Evolutionary conservation across 2,797 vertebrate species (phyloP).

Genomic region (Syncerus caffer): DNA sequence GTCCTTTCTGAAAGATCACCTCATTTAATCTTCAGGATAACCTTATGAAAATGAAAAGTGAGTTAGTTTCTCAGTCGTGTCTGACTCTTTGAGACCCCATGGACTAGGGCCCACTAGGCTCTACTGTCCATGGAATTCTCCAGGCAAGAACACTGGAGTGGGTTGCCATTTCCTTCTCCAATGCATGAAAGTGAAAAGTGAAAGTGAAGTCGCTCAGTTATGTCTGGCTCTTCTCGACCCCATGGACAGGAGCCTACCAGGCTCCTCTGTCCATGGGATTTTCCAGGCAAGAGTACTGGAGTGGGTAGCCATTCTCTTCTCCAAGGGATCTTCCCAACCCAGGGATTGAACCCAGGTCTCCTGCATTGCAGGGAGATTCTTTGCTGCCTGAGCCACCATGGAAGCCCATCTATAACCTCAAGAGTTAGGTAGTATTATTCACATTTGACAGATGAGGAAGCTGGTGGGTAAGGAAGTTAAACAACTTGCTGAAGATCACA

Average conservation of each 20-base stretch:
- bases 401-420: neutral
- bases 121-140: neutral
- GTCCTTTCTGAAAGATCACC: neutral
- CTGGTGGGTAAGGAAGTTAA: neutral
- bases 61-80: neutral
- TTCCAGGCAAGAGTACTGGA: neutral
- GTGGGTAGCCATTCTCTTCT: neutral
- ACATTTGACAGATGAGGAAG: neutral
- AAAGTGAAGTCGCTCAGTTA: neutral
- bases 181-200: too few relatives aligned
- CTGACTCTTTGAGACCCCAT: neutral
- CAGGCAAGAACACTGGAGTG: neutral
- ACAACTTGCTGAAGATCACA: neutral
- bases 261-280: neutral
- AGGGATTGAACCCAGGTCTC: neutral
- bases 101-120: neutral
- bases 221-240: neutral
- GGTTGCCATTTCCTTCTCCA: neutral
- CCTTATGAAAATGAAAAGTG: neutral
- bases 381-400: neutral
- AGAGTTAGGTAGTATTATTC: neutral
- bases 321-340: neutral
- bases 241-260: neutral
- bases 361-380: neutral
- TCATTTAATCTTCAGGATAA: neutral